A percentile compares a stretch with the other conserved stretches of the same genome.
phyloP scores from a whole-genome alignment of 2,888 invertebrate species.

The Ecdyonurus torrentis region DNA sequence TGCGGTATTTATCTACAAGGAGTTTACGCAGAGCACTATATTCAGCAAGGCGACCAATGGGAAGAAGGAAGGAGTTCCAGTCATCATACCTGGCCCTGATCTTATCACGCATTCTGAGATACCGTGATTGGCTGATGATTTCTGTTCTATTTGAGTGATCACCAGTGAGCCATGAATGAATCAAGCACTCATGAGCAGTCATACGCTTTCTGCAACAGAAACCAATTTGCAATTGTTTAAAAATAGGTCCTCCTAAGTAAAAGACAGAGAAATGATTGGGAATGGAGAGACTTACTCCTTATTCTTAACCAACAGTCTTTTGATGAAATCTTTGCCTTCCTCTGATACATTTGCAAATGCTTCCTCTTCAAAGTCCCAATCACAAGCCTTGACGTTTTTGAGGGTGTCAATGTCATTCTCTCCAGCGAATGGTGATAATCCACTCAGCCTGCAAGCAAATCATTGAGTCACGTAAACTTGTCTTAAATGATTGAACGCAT shows the following conservation, averaged over 20 bases:
- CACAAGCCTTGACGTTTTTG: conserved; percentile 95
- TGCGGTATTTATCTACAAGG: conserved; percentile 89
- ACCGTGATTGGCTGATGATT: conserved; percentile 66
- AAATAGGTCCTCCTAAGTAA: no score
- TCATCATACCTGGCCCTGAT: conserved; percentile 67
- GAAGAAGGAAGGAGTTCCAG: conserved; percentile 72
- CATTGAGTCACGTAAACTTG: conserved; percentile 4
- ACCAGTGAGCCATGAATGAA: conserved; percentile 90
- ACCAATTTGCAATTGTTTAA: neutral
- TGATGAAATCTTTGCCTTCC: conserved; percentile 96
- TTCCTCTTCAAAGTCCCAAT: conserved; percentile 98
- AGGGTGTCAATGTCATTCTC: conserved; percentile 96
- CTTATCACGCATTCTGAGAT: conserved; percentile 72
- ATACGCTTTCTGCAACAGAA: conserved; percentile 60
- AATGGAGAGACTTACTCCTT: conserved; percentile 56
- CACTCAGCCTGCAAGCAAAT: conserved; percentile 72
- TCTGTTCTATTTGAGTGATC: conserved; percentile 59
- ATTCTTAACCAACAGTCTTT: conserved; percentile 73
- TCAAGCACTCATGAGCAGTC: conserved; percentile 93
- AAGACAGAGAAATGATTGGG: no score
- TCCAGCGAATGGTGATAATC: conserved; percentile 96
- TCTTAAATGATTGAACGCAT: neutral
- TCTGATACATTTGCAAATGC: conserved; percentile 88
- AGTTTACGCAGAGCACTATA: conserved; percentile 93
- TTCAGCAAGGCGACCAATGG: conserved; percentile 92